These are phyloP conservation scores for Thamnophis sirtalis DNA, from an alignment of 2,113 vertebrate species.

Conservation along the genomic window DNA sequence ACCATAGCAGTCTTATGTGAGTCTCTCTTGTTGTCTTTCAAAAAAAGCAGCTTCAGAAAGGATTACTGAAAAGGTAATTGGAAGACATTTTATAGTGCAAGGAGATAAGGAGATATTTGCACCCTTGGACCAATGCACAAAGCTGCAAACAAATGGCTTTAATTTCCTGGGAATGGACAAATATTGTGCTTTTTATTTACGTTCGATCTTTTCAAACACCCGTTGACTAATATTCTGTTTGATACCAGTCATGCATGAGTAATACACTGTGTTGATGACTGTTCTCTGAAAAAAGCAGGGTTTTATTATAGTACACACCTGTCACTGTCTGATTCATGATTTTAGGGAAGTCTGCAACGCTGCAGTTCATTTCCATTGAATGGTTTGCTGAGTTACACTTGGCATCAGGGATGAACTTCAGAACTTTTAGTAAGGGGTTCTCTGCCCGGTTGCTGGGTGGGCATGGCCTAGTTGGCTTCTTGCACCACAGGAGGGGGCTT, in stretches of 20 bases:
- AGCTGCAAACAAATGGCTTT: background rate
- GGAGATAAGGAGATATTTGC: background rate
- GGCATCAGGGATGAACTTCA: too few species aligned
- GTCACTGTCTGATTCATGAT: background rate
- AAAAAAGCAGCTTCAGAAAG: background rate
- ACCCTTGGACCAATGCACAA: background rate
- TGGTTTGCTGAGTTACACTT: background rate
- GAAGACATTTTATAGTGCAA: background rate
- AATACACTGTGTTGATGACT: background rate
- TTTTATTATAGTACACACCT: background rate
- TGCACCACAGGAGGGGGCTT: too few species aligned
- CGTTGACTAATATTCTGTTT: background rate
- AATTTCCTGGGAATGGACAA: background rate
- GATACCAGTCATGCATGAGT: background rate
- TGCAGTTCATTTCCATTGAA: background rate
- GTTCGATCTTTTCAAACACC: background rate
- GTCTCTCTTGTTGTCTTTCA: background rate
- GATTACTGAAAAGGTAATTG: fast-evolving
- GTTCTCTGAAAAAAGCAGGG: background rate
- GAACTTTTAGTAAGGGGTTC: too few species aligned
- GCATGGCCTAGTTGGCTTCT: too few species aligned
- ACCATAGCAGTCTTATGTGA: fast-evolving
- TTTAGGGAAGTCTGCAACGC: background rate
- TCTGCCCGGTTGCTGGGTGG: too few species aligned
- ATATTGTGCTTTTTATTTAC: background rate